A percentile compares a stretch with the other conserved stretches of the same genome.
Evolutionary conservation across 1,140 invertebrate species (phyloP).

Genomic region (Muscidifurax raptorellus): DNA sequence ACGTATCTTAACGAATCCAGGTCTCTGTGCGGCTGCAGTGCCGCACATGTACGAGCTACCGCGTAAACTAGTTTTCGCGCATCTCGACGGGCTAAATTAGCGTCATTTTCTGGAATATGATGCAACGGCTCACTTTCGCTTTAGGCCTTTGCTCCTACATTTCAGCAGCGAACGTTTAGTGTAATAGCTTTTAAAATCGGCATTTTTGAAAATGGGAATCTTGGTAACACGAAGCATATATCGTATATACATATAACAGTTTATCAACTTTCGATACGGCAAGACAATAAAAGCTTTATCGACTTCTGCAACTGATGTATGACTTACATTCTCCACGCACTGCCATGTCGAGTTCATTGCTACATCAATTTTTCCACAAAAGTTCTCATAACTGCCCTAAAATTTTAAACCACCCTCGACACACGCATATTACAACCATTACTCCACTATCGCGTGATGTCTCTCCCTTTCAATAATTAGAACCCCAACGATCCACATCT

Average conservation of each 20-base stretch:
- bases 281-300: not conserved
- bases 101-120: slow-evolving; percentile 25
- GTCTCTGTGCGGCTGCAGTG: not conserved
- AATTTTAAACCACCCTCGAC: slow-evolving; percentile 12
- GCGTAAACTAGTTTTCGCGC: slow-evolving; percentile 27
- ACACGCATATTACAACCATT: not conserved
- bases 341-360: not conserved
- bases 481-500: not conserved
- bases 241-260: no score
- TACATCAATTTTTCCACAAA: not conserved
- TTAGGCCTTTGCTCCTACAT: not conserved
- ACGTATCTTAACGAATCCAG: slow-evolving; percentile 5
- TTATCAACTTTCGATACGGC: not conserved
- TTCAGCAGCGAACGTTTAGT: not conserved
- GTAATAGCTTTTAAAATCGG: not conserved
- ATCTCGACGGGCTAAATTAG: not conserved
- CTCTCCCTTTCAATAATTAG: not conserved
- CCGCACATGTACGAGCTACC: not conserved
- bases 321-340: no score
- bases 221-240: no score
- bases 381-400: slow-evolving; percentile 8
- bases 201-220: no score
- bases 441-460: not conserved
- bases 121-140: slow-evolving; percentile 16
- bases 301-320: not conserved